These are phyloP conservation scores for Strigops habroptila DNA, from an alignment of 2,113 vertebrate genomes.

Conservation along the genomic window DNA sequence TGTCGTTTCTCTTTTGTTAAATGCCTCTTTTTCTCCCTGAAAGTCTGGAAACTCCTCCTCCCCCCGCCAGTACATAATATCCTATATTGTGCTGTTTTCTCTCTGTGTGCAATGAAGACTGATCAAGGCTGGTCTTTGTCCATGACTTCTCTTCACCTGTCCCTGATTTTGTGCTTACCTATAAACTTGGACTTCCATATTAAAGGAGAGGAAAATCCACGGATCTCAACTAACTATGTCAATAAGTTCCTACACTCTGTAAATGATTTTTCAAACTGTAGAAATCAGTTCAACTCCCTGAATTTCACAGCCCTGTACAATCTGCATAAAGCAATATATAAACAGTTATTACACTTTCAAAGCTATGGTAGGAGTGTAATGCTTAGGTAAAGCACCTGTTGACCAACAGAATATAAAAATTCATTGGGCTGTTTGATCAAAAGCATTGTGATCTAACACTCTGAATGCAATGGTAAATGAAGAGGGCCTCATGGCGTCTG, in stretches of 20 bases:
- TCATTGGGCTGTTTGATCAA: neutral
- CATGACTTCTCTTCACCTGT: neutral
- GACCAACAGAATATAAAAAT: neutral
- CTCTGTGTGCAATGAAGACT: neutral
- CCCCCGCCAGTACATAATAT: accelerated
- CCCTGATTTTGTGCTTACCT: neutral
- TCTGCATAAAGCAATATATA: neutral
- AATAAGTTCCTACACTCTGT: neutral
- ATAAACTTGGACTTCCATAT: neutral
- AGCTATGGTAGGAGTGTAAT: neutral
- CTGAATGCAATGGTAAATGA: neutral
- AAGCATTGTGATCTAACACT: neutral
- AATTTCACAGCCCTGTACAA: neutral
- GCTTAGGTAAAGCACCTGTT: neutral
- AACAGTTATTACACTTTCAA: neutral
- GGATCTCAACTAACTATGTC: neutral
- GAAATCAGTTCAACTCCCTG: neutral
- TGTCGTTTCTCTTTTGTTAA: neutral
- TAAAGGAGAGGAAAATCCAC: neutral
- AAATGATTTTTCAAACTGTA: neutral
- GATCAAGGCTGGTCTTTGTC: neutral
- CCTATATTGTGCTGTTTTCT: neutral
- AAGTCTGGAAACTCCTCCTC: neutral
- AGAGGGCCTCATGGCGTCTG: neutral
- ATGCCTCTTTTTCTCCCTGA: neutral